Evolutionary conservation across 2,888 invertebrate species (phyloP).

Genomic region (Latrodectus hesperus): DNA sequence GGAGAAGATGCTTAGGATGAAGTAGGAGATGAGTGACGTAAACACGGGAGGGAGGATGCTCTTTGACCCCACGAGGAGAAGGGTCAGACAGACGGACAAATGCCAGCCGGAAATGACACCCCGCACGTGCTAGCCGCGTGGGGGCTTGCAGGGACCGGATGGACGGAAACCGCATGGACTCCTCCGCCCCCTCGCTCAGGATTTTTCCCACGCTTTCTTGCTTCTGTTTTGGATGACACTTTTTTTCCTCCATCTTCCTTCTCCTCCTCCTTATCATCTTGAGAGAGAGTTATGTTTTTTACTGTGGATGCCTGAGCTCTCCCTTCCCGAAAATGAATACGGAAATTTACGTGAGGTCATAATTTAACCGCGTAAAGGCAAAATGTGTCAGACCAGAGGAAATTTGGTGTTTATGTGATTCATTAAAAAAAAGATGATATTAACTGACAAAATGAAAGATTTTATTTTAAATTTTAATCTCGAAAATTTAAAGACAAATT

Average conservation of each 20-base stretch:
- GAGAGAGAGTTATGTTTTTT: not conserved
- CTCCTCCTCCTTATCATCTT: not conserved
- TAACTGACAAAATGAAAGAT: no score
- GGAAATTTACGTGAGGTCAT: not conserved
- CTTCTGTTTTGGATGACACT: conserved; percentile 8
- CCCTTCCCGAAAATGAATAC: not conserved
- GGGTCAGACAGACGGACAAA: conserved; percentile 47
- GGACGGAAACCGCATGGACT: conserved; percentile 32
- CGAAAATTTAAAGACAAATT: no score
- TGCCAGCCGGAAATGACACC: conserved; percentile 67
- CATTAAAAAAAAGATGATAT: no score
- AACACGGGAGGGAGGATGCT: conserved; percentile 37
- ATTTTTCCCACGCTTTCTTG: conserved; percentile 56
- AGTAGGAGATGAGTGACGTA: conserved; percentile 22
- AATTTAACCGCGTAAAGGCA: not conserved
- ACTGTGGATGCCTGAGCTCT: not conserved
- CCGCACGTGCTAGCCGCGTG: conserved; percentile 69
- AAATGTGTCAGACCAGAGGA: no score
- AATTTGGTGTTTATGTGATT: no score
- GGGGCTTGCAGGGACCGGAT: conserved; percentile 22
- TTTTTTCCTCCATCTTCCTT: conserved; percentile 6
- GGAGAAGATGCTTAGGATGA: conserved; percentile 27
- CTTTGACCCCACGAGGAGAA: conserved; percentile 1
- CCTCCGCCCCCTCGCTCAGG: conserved; percentile 3
- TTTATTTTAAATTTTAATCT: no score